Evolutionary conservation across 37 sponge, comb jelly and placozoan genomes (phyloP).

Genomic region (Oopsacas minuta): DNA sequence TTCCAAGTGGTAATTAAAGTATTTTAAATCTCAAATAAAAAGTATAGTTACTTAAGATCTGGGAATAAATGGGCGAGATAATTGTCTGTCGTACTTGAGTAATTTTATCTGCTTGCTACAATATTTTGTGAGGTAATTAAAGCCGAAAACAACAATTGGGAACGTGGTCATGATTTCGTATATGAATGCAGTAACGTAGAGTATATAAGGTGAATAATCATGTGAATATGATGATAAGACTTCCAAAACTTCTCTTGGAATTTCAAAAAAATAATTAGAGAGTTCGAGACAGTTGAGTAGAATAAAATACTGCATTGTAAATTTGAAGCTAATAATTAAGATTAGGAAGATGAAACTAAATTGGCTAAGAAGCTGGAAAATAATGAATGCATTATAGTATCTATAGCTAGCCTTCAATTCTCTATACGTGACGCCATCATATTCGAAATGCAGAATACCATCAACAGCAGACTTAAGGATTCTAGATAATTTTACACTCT

Average conservation of each 20-base stretch:
- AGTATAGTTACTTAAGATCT: no score
- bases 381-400: not conserved
- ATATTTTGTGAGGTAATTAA: not conserved
- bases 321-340: not conserved
- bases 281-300: not conserved
- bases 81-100: not conserved
- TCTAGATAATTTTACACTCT: not conserved
- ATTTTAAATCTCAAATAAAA: no score
- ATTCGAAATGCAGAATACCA: not conserved
- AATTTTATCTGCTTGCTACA: not conserved
- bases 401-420: not conserved
- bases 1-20: no score
- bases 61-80: not conserved
- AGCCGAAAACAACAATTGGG: not conserved
- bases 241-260: no score
- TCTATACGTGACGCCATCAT: not conserved
- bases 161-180: not conserved
- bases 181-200: no score
- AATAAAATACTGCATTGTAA: not conserved
- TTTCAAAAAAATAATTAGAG: not conserved
- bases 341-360: not conserved
- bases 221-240: no score
- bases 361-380: not conserved
- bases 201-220: no score
- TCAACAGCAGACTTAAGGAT: not conserved